Evolutionary conservation across 2,888 invertebrate genomes (phyloP).

Genomic region (Spilosoma lubricipeda): DNA sequence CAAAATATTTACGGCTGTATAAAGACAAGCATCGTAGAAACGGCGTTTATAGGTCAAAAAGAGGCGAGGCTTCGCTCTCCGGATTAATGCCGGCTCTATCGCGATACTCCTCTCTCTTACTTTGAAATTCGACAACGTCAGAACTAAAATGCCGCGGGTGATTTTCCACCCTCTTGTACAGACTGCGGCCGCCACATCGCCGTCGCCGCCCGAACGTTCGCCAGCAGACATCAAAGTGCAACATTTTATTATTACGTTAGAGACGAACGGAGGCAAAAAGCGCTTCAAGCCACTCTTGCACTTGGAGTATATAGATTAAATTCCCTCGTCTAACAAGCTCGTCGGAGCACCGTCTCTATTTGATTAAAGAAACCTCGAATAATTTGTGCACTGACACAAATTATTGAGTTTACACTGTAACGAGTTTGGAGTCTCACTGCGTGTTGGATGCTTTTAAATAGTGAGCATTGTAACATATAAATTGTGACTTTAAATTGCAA

Average conservation of each 20-base stretch:
- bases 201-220: constrained; percentile 33
- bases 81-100: constrained; percentile 69
- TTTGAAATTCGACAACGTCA: constrained; percentile 57
- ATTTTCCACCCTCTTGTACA: constrained; percentile 69
- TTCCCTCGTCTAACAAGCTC: constrained; percentile 61
- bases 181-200: constrained; percentile 44
- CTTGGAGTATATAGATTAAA: constrained; percentile 64
- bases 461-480: constrained; percentile 63
- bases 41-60: constrained; percentile 76
- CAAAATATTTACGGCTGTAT: constrained; percentile 73
- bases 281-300: constrained; percentile 44
- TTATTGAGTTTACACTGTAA: constrained; percentile 45
- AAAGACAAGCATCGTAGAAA: constrained; percentile 52
- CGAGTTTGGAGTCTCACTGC: constrained; percentile 47
- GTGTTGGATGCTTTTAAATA: constrained; percentile 55
- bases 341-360: constrained; percentile 51
- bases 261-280: constrained; percentile 62
- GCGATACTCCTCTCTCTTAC: constrained; percentile 58
- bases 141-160: constrained; percentile 68
- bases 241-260: constrained; percentile 76
- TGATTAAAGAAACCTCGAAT: constrained; percentile 61
- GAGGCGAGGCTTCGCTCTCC: constrained; percentile 64
- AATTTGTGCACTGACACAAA: constrained; percentile 55
- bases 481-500: constrained; percentile 66
- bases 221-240: constrained; percentile 78